Conservation (phyloP, 2,888 invertebrate genomes). For the Phoenoteleia sp. region DNA sequence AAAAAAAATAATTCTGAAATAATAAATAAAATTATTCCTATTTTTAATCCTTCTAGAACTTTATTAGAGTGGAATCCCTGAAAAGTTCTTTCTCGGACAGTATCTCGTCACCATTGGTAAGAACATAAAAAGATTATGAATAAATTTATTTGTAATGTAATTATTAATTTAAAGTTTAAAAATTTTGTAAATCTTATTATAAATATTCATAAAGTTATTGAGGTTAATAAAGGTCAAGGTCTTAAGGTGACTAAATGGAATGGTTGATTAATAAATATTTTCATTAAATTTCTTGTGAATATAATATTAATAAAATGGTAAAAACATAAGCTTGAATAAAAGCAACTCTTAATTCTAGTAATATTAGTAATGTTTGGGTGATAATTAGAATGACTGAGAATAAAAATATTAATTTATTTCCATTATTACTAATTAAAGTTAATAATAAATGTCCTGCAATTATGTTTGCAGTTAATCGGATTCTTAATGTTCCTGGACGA, state of each 20-base stretch:
- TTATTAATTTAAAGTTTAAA: no score
- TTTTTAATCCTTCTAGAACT: slow-evolving; percentile 89
- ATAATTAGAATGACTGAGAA: slow-evolving; percentile 75
- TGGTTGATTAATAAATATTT: slow-evolving; percentile 64
- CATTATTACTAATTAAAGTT: slow-evolving; percentile 88
- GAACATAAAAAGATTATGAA: slow-evolving; percentile 86
- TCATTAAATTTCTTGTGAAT: slow-evolving; percentile 90
- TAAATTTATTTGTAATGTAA: slow-evolving; percentile 59
- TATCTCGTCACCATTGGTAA: slow-evolving; percentile 91
- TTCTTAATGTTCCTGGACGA: slow-evolving; percentile 90
- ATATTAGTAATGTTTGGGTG: slow-evolving; percentile 88
- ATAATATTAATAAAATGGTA: slow-evolving; percentile 89
- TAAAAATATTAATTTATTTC: slow-evolving; percentile 82
- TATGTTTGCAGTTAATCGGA: slow-evolving; percentile 93
- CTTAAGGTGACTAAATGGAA: slow-evolving; percentile 90
- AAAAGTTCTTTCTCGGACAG: slow-evolving; percentile 90
- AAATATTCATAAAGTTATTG: slow-evolving; percentile 88
- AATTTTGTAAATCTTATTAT: slow-evolving; percentile 49
- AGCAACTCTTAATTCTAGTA: slow-evolving; percentile 89
- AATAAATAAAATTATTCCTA: slow-evolving; percentile 89
- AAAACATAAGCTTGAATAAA: slow-evolving; percentile 91
- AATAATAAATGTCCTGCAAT: slow-evolving; percentile 91
- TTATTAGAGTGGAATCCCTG: slow-evolving; percentile 90
- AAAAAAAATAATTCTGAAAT: slow-evolving; percentile 85
- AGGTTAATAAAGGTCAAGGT: slow-evolving; percentile 89